A percentile compares a stretch with the other conserved stretches of the same genome.
Evolutionary conservation across 2,113 vertebrate genomes (phyloP).

Genomic region (Numenius arquata): DNA sequence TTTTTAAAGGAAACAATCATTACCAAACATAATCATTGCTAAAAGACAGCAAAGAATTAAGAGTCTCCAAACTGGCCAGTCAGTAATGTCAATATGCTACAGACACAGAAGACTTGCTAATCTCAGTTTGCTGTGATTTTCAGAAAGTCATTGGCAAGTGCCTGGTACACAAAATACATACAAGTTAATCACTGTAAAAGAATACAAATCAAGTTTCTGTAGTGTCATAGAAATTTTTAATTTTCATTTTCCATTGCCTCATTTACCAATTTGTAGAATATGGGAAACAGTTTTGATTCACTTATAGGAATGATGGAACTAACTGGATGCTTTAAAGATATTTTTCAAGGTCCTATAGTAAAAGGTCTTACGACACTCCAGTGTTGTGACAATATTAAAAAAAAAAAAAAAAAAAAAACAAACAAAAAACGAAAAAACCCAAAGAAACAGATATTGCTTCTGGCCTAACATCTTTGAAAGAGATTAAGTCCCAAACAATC

Average conservation of each 20-base stretch:
- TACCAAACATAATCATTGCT: background rate
- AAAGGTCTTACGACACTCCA: background rate
- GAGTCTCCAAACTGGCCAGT: background rate
- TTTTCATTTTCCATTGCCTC: background rate
- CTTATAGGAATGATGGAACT: background rate
- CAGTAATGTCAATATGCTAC: background rate
- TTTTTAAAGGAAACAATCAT: background rate
- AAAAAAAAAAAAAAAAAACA: background rate
- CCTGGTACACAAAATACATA: background rate
- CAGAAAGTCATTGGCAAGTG: background rate
- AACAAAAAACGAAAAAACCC: too few relatives aligned
- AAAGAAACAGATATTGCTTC: background rate
- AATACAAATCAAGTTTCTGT: background rate
- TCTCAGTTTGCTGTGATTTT: background rate
- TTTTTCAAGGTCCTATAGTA: background rate
- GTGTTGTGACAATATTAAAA: background rate
- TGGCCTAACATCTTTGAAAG: background rate
- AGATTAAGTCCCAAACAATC: background rate
- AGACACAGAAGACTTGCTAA: background rate
- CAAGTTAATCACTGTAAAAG: background rate
- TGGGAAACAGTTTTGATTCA: background rate
- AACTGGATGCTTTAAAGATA: background rate
- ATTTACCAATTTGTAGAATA: background rate
- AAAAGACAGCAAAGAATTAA: background rate
- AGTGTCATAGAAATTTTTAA: background rate